Conservation (phyloP, 1,140 invertebrate species). For the Caenorhabditis brenneri region DNA sequence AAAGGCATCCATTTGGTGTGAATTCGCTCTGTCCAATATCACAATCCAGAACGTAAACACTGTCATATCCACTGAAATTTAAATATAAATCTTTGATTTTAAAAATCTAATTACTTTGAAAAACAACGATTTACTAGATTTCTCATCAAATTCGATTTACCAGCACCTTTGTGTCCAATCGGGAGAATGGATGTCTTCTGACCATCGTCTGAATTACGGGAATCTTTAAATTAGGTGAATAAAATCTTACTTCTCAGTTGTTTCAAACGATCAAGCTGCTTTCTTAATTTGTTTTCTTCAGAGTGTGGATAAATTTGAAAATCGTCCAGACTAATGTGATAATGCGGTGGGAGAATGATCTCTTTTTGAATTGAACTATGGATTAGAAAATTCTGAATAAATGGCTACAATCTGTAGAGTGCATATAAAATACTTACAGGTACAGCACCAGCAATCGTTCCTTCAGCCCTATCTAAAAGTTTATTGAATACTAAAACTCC, state of each 20-base stretch:
- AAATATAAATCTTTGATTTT: background rate
- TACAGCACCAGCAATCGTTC: background rate
- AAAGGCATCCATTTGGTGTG: slow-evolving; percentile 45
- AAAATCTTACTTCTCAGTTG: background rate
- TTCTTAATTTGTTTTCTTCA: background rate
- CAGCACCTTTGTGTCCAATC: slow-evolving; percentile 19
- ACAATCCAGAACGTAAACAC: slow-evolving; percentile 35
- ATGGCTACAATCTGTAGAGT: background rate
- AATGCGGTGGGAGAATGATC: background rate
- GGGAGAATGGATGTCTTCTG: slow-evolving; percentile 4
- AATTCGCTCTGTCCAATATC: slow-evolving; percentile 49
- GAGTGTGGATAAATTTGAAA: background rate
- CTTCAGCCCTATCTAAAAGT: background rate
- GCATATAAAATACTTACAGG: background rate
- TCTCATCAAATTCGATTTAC: slow-evolving; percentile 38
- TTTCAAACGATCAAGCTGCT: background rate
- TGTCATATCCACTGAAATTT: background rate
- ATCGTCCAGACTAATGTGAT: background rate
- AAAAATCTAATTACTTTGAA: background rate
- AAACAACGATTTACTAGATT: background rate
- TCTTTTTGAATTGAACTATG: slow-evolving; percentile 13
- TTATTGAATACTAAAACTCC: background rate
- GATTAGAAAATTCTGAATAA: slow-evolving; percentile 21
- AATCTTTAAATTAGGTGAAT: background rate
- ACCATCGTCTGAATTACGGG: background rate